Evolutionary conservation across 1,140 invertebrate genomes (phyloP).

Genomic region (roundworm (Caenorhabditis elegans)): DNA sequence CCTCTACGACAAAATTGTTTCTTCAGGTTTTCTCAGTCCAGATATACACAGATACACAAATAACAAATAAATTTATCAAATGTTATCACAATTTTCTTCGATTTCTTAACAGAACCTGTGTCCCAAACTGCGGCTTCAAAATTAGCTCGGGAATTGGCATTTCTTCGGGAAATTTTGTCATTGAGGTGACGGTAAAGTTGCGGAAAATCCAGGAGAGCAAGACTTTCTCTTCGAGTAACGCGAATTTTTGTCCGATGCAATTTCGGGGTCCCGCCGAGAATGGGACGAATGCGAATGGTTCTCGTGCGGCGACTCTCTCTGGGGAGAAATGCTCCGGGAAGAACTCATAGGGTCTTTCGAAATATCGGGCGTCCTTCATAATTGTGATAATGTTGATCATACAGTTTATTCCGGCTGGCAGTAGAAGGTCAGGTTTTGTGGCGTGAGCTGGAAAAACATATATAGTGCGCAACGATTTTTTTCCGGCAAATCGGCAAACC

Average conservation of each 20-base stretch:
- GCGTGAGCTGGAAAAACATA: constrained; percentile 11
- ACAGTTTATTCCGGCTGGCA: constrained; percentile 74
- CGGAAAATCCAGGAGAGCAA: constrained; percentile 81
- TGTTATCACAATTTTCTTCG: not conserved
- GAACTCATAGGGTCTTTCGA: constrained; percentile 80
- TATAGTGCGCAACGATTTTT: too few relatives aligned
- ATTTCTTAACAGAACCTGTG: not conserved
- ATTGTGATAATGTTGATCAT: constrained; percentile 73
- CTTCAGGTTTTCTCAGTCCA: too few relatives aligned
- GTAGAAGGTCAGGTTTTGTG: not conserved
- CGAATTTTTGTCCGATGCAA: constrained; percentile 75
- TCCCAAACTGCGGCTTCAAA: constrained; percentile 41
- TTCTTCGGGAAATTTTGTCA: constrained; percentile 27
- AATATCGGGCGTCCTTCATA: constrained; percentile 77
- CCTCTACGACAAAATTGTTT: too few relatives aligned
- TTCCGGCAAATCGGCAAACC: too few relatives aligned
- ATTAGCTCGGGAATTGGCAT: constrained; percentile 46
- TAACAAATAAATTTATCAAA: too few relatives aligned
- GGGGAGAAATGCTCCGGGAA: constrained; percentile 86
- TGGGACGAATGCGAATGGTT: constrained; percentile 65
- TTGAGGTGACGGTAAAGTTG: constrained; percentile 70
- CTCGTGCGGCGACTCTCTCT: constrained; percentile 72
- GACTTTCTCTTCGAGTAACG: constrained; percentile 81
- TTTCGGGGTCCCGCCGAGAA: constrained; percentile 67
- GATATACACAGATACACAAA: too few relatives aligned